phyloP scores from a whole-genome alignment of 2,113 vertebrate species.

The Ptyas mucosa region DNA sequence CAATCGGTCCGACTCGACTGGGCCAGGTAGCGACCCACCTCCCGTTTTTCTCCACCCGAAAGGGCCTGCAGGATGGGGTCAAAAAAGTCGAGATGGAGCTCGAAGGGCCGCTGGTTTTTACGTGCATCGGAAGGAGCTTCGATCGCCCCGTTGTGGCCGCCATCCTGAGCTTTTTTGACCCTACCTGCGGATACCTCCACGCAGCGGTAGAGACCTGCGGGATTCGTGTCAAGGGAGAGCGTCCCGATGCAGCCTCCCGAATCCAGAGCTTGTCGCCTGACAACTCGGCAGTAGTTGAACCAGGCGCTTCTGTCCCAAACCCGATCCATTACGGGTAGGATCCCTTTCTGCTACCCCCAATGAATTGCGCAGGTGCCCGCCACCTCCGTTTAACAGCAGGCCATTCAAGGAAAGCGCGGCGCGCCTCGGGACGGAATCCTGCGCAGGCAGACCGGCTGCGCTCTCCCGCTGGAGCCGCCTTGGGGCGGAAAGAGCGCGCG shows the following conservation, averaged over 20 bases:
- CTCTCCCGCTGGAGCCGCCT: background rate
- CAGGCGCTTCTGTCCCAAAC: background rate
- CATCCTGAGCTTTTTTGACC: background rate
- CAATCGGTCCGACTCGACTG: constrained; percentile 82
- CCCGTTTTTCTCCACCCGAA: background rate
- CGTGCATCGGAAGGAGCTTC: background rate
- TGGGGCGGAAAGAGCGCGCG: background rate
- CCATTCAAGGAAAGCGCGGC: background rate
- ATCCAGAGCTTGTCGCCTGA: background rate
- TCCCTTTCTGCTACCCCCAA: background rate
- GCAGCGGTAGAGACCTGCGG: no score
- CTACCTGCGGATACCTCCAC: background rate
- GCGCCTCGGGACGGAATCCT: background rate
- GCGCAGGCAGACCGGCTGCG: background rate
- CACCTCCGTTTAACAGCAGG: background rate
- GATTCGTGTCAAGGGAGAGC: background rate
- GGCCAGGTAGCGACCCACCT: constrained; percentile 13
- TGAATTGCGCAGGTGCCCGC: background rate
- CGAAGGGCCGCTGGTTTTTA: background rate
- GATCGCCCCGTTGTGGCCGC: background rate
- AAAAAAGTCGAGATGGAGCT: background rate
- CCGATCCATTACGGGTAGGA: background rate
- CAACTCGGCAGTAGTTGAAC: background rate
- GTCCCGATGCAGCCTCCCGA: background rate
- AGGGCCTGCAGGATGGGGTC: background rate